Evolutionary conservation across 2,888 invertebrate species (phyloP).

Genomic region (Athalia rosae): DNA sequence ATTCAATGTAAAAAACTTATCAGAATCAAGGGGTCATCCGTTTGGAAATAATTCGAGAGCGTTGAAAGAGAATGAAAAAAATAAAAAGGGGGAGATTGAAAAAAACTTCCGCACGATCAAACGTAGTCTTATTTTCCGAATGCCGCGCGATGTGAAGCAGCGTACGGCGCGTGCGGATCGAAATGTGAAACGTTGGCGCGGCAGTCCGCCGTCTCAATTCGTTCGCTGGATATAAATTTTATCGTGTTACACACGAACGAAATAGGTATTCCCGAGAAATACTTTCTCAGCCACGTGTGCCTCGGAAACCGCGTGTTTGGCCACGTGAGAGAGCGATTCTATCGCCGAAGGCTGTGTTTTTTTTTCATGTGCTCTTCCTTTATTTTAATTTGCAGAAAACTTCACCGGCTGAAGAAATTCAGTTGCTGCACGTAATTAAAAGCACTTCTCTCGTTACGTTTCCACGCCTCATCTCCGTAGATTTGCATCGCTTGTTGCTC

Average conservation of each 20-base stretch:
- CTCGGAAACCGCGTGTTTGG: neutral
- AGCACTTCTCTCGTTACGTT: neutral
- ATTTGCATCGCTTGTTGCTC: no score
- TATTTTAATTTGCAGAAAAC: neutral
- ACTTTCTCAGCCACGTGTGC: conserved; percentile 14
- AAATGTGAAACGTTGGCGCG: neutral
- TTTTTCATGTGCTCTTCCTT: neutral
- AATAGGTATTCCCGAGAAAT: neutral
- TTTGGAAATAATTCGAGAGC: neutral
- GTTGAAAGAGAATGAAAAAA: neutral
- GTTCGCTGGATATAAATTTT: no score
- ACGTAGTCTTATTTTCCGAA: neutral
- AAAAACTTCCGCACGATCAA: neutral
- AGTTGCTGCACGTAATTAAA: neutral
- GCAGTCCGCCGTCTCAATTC: conserved; percentile 1
- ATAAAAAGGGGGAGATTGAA: no score
- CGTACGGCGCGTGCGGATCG: neutral
- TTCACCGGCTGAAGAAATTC: neutral
- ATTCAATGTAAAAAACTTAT: no score
- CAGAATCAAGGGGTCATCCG: neutral
- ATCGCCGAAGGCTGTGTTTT: neutral
- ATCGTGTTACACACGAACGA: neutral
- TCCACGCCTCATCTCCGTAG: no score
- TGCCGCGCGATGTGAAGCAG: neutral
- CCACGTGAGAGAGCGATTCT: conserved; percentile 6